phyloP scores from a whole-genome alignment of 1,140 invertebrate species.

The Lordiphosa mommai region DNA sequence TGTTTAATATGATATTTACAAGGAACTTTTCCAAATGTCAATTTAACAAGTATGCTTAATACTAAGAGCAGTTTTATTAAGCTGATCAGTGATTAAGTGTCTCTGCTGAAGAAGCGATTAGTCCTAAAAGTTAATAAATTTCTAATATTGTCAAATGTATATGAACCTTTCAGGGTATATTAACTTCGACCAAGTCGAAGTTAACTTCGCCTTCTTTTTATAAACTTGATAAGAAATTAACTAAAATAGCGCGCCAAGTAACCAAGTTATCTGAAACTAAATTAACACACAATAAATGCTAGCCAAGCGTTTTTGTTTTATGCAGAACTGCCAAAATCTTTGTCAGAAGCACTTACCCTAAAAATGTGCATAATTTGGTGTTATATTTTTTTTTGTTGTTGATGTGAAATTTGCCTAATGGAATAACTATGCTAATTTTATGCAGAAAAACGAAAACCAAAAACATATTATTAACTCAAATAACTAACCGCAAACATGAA shows the following conservation, averaged over 20 bases:
- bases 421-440: conserved; percentile 52
- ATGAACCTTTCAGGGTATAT: conserved; percentile 1
- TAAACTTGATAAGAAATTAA: no score
- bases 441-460: conserved; percentile 5
- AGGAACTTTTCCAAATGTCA: no score
- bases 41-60: no score
- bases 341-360: not conserved
- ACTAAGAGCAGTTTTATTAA: no score
- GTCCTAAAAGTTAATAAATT: not conserved
- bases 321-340: conserved; percentile 5
- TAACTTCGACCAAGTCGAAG: not conserved
- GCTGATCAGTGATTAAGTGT: no score
- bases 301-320: not conserved
- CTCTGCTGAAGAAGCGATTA: no score
- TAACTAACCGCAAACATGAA: conserved; percentile 31
- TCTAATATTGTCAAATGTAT: no score
- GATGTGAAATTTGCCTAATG: conserved; percentile 40
- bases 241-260: no score
- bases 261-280: no score
- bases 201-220: not conserved
- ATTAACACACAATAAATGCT: not conserved
- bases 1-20: no score
- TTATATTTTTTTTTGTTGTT: conserved; percentile 1
- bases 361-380: not conserved
- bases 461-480: conserved; percentile 49